Conservation (phyloP, 2,113 vertebrate species). For the Corythoichthys intestinalis region DNA sequence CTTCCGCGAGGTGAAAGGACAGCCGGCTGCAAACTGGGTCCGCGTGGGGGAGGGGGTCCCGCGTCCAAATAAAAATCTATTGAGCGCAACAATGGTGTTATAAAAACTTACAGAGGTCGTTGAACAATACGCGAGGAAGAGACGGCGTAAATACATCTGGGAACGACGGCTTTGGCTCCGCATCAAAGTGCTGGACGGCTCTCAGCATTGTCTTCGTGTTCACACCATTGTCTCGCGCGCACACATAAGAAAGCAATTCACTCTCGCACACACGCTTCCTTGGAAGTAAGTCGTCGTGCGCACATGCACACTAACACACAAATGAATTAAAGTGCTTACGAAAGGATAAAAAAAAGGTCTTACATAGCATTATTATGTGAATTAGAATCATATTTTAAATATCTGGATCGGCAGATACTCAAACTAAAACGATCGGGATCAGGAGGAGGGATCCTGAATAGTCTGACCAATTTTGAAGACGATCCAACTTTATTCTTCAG, state of each 20-base stretch:
- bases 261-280: not conserved
- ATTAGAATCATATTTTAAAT: no score
- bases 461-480: no score
- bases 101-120: constrained; percentile 71
- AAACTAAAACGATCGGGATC: no score
- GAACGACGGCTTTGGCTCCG: constrained; percentile 65
- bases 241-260: constrained; percentile 3
- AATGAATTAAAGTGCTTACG: no score
- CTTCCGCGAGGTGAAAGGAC: constrained; percentile 75
- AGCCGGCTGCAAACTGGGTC: constrained; percentile 54
- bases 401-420: no score
- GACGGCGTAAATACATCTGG: constrained; percentile 67
- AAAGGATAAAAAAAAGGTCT: no score
- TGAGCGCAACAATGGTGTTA: constrained; percentile 74
- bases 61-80: constrained; percentile 69
- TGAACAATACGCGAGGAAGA: constrained; percentile 73
- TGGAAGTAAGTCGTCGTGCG: not conserved
- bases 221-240: constrained; percentile 62
- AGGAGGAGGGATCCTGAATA: no score
- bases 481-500: no score
- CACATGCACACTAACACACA: constrained; percentile 53
- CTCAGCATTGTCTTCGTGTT: constrained; percentile 72
- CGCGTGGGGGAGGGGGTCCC: constrained; percentile 11
- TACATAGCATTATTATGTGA: no score
- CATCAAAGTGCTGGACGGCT: constrained; percentile 69